Evolutionary conservation across 2,113 vertebrate species (phyloP).

Genomic region (Pseudorectes ferrugineus): DNA sequence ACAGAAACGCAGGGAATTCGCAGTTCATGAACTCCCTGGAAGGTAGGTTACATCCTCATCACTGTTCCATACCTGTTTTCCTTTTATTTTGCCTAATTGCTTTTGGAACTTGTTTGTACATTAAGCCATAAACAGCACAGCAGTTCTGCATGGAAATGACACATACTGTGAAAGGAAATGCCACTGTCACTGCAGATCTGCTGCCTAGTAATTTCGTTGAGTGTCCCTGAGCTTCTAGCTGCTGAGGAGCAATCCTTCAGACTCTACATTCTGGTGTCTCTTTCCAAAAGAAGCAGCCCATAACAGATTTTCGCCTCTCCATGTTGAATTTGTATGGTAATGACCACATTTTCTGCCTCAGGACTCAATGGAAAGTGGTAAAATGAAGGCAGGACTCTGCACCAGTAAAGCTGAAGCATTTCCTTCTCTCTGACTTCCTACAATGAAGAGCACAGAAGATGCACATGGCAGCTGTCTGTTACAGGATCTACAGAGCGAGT

Average conservation of each 20-base stretch:
- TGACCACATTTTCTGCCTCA: background rate
- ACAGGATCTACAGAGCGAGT: background rate
- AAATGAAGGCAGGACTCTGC: background rate
- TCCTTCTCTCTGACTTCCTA: background rate
- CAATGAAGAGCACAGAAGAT: background rate
- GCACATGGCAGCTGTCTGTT: fast-evolving
- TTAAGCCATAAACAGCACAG: background rate
- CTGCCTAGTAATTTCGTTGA: background rate
- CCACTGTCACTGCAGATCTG: background rate
- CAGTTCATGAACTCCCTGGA: background rate
- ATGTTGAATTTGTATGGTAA: background rate
- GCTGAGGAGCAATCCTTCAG: background rate
- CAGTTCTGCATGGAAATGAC: background rate
- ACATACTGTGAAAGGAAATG: fast-evolving
- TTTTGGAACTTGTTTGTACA: background rate
- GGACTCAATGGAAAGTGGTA: background rate
- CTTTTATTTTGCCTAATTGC: background rate
- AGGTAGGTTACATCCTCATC: background rate
- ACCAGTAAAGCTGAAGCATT: background rate
- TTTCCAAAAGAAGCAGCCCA: background rate
- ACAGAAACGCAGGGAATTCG: background rate
- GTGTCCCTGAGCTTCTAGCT: background rate
- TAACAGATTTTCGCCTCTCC: background rate
- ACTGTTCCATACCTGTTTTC: background rate
- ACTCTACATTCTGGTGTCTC: background rate